Conservation (phyloP, 2,888 invertebrate genomes). For the Ormyrus thymus region DNA sequence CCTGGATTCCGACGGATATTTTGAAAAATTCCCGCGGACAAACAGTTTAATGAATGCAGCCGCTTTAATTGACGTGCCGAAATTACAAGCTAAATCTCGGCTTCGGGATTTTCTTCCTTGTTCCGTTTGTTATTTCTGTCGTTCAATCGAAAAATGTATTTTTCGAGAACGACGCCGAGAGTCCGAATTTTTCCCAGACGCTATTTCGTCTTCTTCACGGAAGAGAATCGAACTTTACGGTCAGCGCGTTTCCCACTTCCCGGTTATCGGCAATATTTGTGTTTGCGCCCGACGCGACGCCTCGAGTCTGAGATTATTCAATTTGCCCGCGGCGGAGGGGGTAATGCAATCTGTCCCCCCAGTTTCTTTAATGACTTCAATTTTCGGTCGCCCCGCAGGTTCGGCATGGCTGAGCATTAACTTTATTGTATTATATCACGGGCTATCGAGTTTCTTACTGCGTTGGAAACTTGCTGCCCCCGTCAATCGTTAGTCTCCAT, state of each 20-base stretch:
- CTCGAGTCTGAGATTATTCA: background rate
- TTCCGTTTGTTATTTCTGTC: too few relatives aligned
- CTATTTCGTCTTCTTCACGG: slow-evolving; percentile 19
- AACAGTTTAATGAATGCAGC: too few relatives aligned
- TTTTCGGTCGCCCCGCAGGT: background rate
- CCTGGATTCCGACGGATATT: too few relatives aligned
- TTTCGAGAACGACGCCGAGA: too few relatives aligned
- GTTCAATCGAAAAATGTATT: too few relatives aligned
- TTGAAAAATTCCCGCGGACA: too few relatives aligned
- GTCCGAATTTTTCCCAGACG: slow-evolving; percentile 18
- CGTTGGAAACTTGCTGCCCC: background rate
- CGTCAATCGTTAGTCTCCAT: background rate
- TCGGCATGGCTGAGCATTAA: too few relatives aligned
- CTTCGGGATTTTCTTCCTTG: too few relatives aligned
- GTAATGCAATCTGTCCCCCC: slow-evolving; percentile 12
- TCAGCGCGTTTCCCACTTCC: slow-evolving; percentile 28
- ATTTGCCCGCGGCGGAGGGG: background rate
- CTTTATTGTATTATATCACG: background rate
- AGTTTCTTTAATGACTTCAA: background rate
- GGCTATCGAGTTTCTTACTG: background rate
- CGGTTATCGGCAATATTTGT: slow-evolving; percentile 25
- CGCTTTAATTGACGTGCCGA: too few relatives aligned
- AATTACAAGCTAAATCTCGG: too few relatives aligned
- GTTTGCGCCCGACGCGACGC: background rate
- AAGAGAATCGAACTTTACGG: slow-evolving; percentile 44